Evolutionary conservation across 2,797 vertebrate genomes (phyloP), one percentile per base, ranked within the genome.

Genomic region (Apodemus agrarius): DNA sequence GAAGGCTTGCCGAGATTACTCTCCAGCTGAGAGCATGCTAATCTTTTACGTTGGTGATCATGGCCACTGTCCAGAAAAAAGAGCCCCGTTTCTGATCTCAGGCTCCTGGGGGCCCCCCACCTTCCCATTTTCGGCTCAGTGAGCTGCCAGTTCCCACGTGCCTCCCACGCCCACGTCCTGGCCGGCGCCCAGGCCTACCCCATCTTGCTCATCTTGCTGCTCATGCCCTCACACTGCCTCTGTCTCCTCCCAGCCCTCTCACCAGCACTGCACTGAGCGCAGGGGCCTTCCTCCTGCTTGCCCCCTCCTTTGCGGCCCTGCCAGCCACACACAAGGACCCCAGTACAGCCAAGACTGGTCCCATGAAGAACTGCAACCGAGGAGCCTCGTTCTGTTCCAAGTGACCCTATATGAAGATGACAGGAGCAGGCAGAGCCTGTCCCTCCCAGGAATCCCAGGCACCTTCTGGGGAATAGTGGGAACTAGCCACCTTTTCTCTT

Each of bases 171-270:
- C 65, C 37, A 7, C n/a, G 7, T 40, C 40, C 81, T 2, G 21
- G 75, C 22, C 10, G 2, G 0, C 0, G 0, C 59, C 90, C 13
- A 37, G 82, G 11, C n/a, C 89, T 5, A 14, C 75, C 40, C 91
- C 1, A 12, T 37, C n/a, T 49, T 1, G 4, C 21, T 0, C 1
- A 12, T 37, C n/a, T 49, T 1, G 4, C 21, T 0, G 0, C 40
- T 31, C 26, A 29, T 63, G 1, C 83, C 14, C 26, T 59, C 74
- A 46, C 0, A 0, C 29, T 90, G 22, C 72, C 13, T 43, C 19
- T 89, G 49, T 95, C 84, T 89, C 87, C 75, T n/a, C 82, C 76
- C 75, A 57, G 83, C 59, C 80, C 79, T n/a, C 65, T 49, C 43
- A 26, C 57, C 40, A 16, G 81, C 85, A 76, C 85, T 43, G 24